phyloP scores from a whole-genome alignment of 2,888 invertebrate genomes.

The Ashinkailepas kermadecensis region DNA sequence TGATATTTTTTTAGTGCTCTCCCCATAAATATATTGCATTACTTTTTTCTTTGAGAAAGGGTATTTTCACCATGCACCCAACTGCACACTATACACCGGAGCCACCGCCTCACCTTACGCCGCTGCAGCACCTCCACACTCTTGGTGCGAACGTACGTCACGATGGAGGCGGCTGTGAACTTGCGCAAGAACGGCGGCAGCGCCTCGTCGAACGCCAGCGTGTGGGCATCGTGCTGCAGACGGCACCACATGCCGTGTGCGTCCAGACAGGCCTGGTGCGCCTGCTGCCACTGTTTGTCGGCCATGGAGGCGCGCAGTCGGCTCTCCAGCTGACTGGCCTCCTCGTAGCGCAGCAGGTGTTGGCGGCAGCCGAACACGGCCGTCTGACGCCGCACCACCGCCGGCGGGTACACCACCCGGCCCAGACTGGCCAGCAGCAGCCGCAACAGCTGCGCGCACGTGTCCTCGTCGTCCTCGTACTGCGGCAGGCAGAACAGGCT shows the following conservation, averaged over 20 bases:
- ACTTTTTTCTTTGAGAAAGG: no score
- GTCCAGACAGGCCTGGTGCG: conserved; percentile 37
- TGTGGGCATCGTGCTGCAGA: conserved; percentile 17
- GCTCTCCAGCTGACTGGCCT: conserved; percentile 38
- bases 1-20: no score
- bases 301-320: conserved; percentile 40
- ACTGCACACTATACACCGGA: no score
- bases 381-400: conserved; percentile 40
- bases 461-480: conserved; percentile 36
- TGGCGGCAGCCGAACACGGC: conserved; percentile 42
- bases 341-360: conserved; percentile 41
- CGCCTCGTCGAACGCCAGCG: conserved; percentile 33
- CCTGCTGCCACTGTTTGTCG: conserved; percentile 39
- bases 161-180: conserved; percentile 51
- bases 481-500: conserved; percentile 44
- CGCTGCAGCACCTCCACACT: conserved; percentile 47
- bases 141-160: conserved; percentile 42
- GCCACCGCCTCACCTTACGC: conserved; percentile 35
- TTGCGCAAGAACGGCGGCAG: conserved; percentile 40
- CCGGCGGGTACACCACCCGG: conserved; percentile 43
- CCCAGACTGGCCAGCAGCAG: conserved; percentile 45
- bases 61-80: no score
- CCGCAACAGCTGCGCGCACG: conserved; percentile 38
- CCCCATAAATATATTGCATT: no score
- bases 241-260: conserved; percentile 23